Conservation (phyloP, 1,140 invertebrate genomes). For the Portunus trituberculatus region DNA sequence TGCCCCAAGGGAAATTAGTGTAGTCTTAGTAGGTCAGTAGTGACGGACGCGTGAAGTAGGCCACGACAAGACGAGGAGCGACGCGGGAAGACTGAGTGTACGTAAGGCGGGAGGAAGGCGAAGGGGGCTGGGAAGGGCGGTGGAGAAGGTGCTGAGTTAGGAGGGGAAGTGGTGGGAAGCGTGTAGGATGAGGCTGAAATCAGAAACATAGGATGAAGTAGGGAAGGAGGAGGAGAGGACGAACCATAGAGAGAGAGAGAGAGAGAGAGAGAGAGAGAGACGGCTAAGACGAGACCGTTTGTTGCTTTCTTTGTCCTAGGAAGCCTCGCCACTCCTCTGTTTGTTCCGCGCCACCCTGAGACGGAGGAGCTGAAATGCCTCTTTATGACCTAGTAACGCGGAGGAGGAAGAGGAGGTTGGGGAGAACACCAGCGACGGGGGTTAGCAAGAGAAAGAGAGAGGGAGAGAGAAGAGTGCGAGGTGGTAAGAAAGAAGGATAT, state of each 20-base stretch:
- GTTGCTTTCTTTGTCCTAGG: background rate
- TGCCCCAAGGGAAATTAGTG: no score
- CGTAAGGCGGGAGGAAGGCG: background rate
- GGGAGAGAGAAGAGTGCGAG: no score
- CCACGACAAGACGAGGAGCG: no score
- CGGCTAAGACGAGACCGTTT: background rate
- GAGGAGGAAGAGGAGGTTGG: background rate
- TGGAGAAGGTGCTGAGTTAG: background rate
- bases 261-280: background rate
- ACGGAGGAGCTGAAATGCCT: background rate
- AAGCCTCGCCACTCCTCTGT: background rate
- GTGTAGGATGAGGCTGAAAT: background rate
- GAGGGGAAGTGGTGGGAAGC: background rate
- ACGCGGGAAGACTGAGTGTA: no score
- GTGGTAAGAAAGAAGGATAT: no score
- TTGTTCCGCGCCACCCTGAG: background rate
- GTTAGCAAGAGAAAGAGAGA: no score
- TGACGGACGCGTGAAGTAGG: no score
- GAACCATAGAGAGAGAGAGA: background rate
- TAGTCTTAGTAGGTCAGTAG: no score
- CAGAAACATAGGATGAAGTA: background rate
- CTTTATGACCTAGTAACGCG: background rate
- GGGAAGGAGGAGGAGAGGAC: background rate
- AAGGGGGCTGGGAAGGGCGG: background rate
- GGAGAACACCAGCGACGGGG: no score